phyloP scores from a whole-genome alignment of 2,888 invertebrate genomes.

The Epistrophella euchroma region DNA sequence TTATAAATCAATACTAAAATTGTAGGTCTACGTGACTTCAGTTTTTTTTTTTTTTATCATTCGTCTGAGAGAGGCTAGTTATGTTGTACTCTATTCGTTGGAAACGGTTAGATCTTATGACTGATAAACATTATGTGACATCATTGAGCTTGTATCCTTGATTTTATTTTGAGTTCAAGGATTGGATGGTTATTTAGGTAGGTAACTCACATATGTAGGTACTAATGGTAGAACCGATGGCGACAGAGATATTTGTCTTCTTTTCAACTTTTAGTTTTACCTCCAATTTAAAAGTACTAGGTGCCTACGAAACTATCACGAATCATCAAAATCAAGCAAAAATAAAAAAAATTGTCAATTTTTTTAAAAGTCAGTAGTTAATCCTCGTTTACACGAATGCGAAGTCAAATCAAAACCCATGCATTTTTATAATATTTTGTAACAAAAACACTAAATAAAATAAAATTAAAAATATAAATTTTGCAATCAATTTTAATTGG shows the following conservation, averaged over 20 bases:
- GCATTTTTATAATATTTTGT: no score
- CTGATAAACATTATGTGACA: slow-evolving; percentile 14
- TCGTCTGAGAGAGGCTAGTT: neutral
- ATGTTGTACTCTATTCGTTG: neutral
- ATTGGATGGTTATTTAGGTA: neutral
- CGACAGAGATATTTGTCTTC: neutral
- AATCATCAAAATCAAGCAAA: no score
- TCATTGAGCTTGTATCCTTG: slow-evolving; percentile 15
- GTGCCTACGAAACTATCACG: no score
- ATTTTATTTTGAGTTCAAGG: slow-evolving; percentile 3
- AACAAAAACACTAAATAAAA: no score
- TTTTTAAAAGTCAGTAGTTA: no score
- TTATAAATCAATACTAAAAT: slow-evolving; percentile 32
- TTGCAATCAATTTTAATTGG: no score
- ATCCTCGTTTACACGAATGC: no score
- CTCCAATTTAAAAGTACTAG: neutral
- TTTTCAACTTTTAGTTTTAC: neutral
- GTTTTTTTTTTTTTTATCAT: slow-evolving; percentile 16
- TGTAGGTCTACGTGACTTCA: slow-evolving; percentile 27
- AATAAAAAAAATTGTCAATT: no score
- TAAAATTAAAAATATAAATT: no score
- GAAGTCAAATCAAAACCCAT: no score
- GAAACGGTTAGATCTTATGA: slow-evolving; percentile 1
- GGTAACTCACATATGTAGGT: neutral
- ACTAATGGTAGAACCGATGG: neutral